phyloP scores from a whole-genome alignment of 1,140 invertebrate genomes.

The Drosophila kepulauana region DNA sequence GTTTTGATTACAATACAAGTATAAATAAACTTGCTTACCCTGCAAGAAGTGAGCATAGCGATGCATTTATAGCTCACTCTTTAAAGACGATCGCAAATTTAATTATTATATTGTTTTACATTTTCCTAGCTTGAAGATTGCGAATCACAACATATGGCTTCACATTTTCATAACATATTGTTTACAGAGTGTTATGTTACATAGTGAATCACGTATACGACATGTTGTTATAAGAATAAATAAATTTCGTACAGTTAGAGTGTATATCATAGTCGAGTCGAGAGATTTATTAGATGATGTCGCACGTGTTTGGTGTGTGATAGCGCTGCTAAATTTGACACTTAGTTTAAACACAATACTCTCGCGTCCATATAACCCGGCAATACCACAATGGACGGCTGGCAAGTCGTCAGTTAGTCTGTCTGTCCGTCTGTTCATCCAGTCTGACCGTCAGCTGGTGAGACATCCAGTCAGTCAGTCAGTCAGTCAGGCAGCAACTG shows the following conservation, averaged over 20 bases:
- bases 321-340: constrained; percentile 69
- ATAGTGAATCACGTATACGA: no score
- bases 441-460: background rate
- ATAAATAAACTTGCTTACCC: constrained; percentile 16
- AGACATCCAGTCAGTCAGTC: constrained; percentile 9
- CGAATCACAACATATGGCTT: no score
- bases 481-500: constrained; percentile 19
- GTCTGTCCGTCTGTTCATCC: background rate
- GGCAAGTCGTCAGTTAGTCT: constrained; percentile 10
- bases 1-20: constrained; percentile 22
- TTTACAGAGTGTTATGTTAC: no score
- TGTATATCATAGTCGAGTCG: no score
- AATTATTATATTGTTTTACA: no score
- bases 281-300: background rate
- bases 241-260: no score
- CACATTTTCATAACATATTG: no score
- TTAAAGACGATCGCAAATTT: no score
- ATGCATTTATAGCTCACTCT: no score
- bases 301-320: constrained; percentile 62
- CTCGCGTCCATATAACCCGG: constrained; percentile 33
- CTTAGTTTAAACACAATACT: constrained; percentile 56
- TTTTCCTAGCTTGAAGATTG: no score
- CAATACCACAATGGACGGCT: constrained; percentile 29
- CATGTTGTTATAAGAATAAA: no score
- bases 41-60: background rate